Evolutionary conservation across 2,797 vertebrate genomes (phyloP).

Genomic region (Kryptopterus vitreolus): DNA sequence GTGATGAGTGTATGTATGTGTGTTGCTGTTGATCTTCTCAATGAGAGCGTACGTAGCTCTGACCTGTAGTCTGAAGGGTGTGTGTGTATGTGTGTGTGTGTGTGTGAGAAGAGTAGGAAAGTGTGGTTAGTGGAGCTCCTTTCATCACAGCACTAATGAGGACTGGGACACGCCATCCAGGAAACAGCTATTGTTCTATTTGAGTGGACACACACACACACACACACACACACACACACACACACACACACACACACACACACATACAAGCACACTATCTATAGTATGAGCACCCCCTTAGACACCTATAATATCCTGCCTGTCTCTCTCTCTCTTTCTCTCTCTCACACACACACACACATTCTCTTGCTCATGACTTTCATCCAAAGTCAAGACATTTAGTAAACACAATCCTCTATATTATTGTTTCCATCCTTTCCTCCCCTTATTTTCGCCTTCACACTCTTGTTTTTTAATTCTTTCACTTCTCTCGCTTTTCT

Average conservation of each 20-base stretch:
- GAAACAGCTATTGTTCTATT: conserved; percentile 73
- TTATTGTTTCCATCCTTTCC: neutral
- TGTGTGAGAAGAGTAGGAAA: conserved; percentile 64
- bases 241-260: conserved; percentile 11
- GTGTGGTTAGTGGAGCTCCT: conserved; percentile 68
- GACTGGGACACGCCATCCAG: conserved; percentile 65
- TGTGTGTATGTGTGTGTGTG: conserved; percentile 45
- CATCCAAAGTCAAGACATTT: neutral
- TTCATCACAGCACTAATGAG: conserved; percentile 75
- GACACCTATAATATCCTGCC: neutral
- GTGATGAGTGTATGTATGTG: conserved; percentile 67
- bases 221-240: conserved; percentile 25
- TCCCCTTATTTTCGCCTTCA: neutral
- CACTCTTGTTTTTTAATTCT: neutral
- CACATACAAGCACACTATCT: neutral
- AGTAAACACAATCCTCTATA: neutral
- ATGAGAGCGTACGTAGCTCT: conserved; percentile 52
- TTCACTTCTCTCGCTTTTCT: neutral
- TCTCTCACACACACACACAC: neutral
- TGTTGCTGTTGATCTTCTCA: conserved; percentile 58
- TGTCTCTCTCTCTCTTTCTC: neutral
- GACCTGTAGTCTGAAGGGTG: conserved; percentile 33
- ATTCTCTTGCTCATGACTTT: neutral
- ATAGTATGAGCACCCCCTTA: neutral
- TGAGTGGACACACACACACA: conserved; percentile 52